Base-by-base conservation (phyloP, 2,888 invertebrate genomes). In the Hirudinaria manillensis region DNA sequence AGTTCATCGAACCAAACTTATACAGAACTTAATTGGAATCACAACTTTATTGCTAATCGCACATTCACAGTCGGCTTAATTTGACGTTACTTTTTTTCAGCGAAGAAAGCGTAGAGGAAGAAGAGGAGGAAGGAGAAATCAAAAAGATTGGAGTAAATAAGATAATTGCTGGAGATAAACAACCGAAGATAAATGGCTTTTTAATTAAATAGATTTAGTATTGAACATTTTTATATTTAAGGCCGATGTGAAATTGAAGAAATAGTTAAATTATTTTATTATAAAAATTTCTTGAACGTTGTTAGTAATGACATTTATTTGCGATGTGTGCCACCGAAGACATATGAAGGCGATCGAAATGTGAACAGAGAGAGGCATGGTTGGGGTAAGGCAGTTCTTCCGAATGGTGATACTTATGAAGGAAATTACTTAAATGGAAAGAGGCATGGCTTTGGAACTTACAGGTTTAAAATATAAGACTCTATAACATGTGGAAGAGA, bases 351-450 rank as follows among this genome's bases (percentile, higher is more conserved):
- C 1, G 90, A 88, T 27, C 88, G 93, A 71, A 93, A 93, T 85
- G 88, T 88, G 16, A 87, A 88, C 3, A 89, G 91, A 19, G 92
- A 93, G 76, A 87, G 93, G 4, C 93, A 94, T 82, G 94, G 94
- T 0, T 88, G 89, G 38, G 94, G 94, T 2, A 91, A 91, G 88
- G 91, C 93, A 0, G 88, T 91, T 56, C 87, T 94, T 51, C 93
- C 93, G 0, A 94, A 93, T 82, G 91, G 91, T 0, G 94, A 94
- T 84, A 91, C 91, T 82, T 94, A 93, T 83, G 90, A 91, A 82
- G 94, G 94, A 0, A 88, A 89, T 82, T 94, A 94, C 85, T 89
- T 90, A 76, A 89, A 89, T 74, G 92, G 93, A 0, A 88, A 90
- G 84, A 88, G 94, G n/a, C 90, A 92, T 82, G 93, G 93, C 0